A percentile compares a stretch with the other conserved stretches of the same genome.
Conservation (phyloP, 2,888 invertebrate genomes). For the Stenoptilia bipunctidactyla region DNA sequence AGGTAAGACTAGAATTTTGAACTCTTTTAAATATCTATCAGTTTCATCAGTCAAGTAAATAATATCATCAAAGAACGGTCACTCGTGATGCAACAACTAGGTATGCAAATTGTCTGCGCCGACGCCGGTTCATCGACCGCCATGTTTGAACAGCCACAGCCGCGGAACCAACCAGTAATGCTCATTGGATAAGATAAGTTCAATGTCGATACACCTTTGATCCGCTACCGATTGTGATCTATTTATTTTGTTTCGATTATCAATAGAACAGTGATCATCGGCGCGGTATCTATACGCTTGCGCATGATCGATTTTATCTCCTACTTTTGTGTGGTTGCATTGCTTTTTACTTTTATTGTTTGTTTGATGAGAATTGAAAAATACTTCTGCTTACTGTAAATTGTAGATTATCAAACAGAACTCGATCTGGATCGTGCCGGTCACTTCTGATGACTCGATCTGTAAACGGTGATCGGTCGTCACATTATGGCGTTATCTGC, state of each 20-base stretch:
- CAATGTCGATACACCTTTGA: constrained; percentile 60
- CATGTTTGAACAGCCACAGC: constrained; percentile 46
- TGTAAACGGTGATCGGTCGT: constrained; percentile 30
- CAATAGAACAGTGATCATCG: not conserved
- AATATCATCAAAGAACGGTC: constrained; percentile 28
- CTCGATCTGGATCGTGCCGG: constrained; percentile 13
- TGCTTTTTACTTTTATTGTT: not conserved
- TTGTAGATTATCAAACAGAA: not conserved
- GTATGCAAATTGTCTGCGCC: constrained; percentile 57
- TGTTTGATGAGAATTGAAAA: too few species aligned
- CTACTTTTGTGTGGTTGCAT: not conserved
- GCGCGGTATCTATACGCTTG: not conserved
- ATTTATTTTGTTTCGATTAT: constrained; percentile 2
- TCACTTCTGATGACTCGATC: constrained; percentile 28
- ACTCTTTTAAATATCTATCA: constrained; percentile 2
- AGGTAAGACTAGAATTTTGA: too few species aligned
- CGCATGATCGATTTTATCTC: not conserved
- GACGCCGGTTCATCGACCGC: constrained; percentile 47
- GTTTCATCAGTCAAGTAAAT: not conserved
- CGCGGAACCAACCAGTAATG: constrained; percentile 57
- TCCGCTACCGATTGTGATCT: constrained; percentile 48
- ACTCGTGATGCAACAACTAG: constrained; percentile 53
- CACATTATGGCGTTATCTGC: constrained; percentile 39
- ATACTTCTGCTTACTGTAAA: too few species aligned
- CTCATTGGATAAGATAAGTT: constrained; percentile 53